Evolutionary conservation across 1,140 invertebrate species (phyloP).

Genomic region (Schlechtendalia chinensis): DNA sequence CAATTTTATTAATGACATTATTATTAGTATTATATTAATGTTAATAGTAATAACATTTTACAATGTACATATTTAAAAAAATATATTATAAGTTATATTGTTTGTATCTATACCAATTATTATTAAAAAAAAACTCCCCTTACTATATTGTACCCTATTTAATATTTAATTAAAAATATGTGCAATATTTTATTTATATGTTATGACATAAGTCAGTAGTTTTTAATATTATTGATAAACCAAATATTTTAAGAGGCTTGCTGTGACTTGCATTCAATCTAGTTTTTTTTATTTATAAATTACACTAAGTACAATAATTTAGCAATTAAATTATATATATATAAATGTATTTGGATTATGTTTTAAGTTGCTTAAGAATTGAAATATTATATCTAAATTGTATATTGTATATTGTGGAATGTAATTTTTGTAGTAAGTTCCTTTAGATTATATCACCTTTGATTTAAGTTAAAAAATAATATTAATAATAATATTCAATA

Average conservation of each 20-base stretch:
- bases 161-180: conserved; percentile 32
- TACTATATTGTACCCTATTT: conserved; percentile 1
- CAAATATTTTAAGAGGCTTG: conserved; percentile 22
- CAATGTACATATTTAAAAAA: not conserved
- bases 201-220: conserved; percentile 34
- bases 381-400: not conserved
- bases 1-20: not conserved
- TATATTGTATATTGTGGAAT: conserved; percentile 29
- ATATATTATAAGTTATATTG: conserved; percentile 6
- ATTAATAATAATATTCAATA: not conserved
- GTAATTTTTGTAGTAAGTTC: conserved; percentile 34
- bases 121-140: not conserved
- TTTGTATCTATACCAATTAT: conserved; percentile 30
- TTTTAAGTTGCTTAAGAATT: conserved; percentile 19
- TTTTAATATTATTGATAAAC: conserved; percentile 29
- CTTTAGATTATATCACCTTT: not conserved
- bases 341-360: not conserved
- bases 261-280: not conserved
- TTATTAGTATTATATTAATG: conserved; percentile 30
- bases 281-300: conserved; percentile 19
- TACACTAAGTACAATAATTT: conserved; percentile 13
- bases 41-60: conserved; percentile 3
- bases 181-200: conserved; percentile 41
- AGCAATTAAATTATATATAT: not conserved
- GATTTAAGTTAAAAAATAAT: conserved; percentile 4